A percentile compares a stretch with the other conserved stretches of the same genome.
Conservation (phyloP, 2,113 vertebrate genomes). For the Sterna hirundo region DNA sequence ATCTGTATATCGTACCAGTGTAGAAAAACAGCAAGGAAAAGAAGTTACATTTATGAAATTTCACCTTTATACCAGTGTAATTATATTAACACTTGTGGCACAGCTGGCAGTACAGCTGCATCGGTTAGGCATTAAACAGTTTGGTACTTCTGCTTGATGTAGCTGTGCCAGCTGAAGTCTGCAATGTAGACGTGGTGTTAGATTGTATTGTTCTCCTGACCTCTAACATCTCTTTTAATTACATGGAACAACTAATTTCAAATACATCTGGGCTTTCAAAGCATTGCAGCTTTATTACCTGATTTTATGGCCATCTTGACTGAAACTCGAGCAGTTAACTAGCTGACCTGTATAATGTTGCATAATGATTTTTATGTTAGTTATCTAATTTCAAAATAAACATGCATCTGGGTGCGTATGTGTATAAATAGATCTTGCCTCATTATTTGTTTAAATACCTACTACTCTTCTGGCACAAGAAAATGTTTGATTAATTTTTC, state of each 20-base stretch:
- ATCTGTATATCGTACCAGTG: not conserved
- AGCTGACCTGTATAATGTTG: slow-evolving; percentile 49
- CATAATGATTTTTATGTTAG: slow-evolving; percentile 20
- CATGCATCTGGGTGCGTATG: not conserved
- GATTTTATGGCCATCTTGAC: slow-evolving; percentile 52
- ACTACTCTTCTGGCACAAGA: slow-evolving; percentile 12
- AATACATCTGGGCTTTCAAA: slow-evolving; percentile 52
- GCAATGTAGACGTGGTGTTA: not conserved
- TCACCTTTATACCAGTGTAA: not conserved
- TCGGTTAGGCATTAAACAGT: not conserved
- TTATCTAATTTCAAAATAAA: slow-evolving; percentile 47
- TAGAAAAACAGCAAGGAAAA: not conserved
- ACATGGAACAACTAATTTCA: slow-evolving; percentile 21
- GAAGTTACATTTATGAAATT: not conserved
- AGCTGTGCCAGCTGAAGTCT: not conserved
- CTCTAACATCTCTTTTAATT: slow-evolving; percentile 56
- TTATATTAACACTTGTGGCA: not conserved
- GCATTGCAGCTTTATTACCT: slow-evolving; percentile 51
- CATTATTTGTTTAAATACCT: slow-evolving; percentile 43
- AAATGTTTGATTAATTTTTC: slow-evolving; percentile 37
- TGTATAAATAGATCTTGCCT: slow-evolving; percentile 19
- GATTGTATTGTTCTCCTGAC: slow-evolving; percentile 8
- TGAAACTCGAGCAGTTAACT: slow-evolving; percentile 54
- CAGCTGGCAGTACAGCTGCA: not conserved
- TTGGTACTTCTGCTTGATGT: not conserved